Percentiles rank a stretch among this genome's conserved stretches.
Conservation (phyloP, 2,888 invertebrate genomes). For the Dryobota labecula region DNA sequence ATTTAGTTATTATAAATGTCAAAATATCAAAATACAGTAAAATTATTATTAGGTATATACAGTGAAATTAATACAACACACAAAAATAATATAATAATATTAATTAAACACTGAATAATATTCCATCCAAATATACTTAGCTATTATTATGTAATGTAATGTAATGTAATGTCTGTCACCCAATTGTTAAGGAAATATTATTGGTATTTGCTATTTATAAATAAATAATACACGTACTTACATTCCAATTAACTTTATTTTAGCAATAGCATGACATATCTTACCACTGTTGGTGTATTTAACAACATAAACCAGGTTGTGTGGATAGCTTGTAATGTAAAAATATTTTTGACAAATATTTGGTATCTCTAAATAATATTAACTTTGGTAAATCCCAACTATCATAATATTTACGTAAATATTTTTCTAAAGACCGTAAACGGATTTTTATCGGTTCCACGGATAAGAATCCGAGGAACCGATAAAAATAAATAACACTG, state of each 20-base stretch:
- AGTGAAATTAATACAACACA: too few relatives aligned
- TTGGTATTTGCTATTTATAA: not conserved
- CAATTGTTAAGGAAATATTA: not conserved
- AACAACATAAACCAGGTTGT: not conserved
- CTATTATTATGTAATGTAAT: not conserved
- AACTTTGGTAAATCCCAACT: slow-evolving; percentile 4
- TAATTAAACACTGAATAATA: not conserved
- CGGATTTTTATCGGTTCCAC: too few relatives aligned
- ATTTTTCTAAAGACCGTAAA: slow-evolving; percentile 21
- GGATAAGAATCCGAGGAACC: too few relatives aligned
- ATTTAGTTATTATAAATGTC: too few relatives aligned
- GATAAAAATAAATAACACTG: slow-evolving; percentile 57
- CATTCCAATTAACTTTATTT: not conserved
- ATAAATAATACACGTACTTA: not conserved
- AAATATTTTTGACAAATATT: slow-evolving; percentile 2
- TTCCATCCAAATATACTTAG: not conserved
- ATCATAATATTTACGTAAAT: slow-evolving; percentile 10
- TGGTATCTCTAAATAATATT: not conserved
- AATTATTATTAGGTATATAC: too few relatives aligned
- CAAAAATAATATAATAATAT: too few relatives aligned
- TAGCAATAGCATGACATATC: slow-evolving; percentile 1
- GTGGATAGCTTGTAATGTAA: not conserved
- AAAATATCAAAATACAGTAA: too few relatives aligned
- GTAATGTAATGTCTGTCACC: not conserved
- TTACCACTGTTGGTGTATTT: slow-evolving; percentile 5